Evolutionary conservation across 1,140 invertebrate genomes (phyloP).

Genomic region (Amyelois transitella): DNA sequence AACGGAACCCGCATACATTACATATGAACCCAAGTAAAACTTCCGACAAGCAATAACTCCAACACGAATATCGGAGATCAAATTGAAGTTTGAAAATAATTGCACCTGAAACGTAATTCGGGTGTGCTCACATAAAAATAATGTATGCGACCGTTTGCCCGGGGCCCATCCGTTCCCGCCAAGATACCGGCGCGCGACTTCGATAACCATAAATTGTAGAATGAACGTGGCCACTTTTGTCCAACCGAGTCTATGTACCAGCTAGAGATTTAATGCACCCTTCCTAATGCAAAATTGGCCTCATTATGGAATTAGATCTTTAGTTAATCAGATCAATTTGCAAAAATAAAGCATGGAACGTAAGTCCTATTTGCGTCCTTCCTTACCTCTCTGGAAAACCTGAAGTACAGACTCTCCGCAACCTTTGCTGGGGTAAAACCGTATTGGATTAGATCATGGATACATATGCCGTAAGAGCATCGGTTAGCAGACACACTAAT

Average conservation of each 20-base stretch:
- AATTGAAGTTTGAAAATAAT: background rate
- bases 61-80: background rate
- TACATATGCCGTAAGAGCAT: no score
- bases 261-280: background rate
- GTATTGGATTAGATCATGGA: no score
- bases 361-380: no score
- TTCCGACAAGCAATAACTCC: background rate
- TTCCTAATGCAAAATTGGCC: background rate
- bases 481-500: no score
- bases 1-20: no score
- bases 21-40: no score
- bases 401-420: no score
- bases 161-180: background rate
- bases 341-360: no score
- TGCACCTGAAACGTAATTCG: background rate
- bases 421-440: no score
- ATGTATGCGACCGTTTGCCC: background rate
- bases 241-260: background rate
- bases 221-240: background rate
- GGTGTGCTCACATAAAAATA: background rate
- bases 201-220: background rate
- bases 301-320: background rate
- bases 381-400: no score
- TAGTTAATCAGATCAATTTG: no score
- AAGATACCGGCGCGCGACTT: background rate